Evolutionary conservation across 2,113 vertebrate genomes (phyloP).

Genomic region (Pluvialis apricaria): DNA sequence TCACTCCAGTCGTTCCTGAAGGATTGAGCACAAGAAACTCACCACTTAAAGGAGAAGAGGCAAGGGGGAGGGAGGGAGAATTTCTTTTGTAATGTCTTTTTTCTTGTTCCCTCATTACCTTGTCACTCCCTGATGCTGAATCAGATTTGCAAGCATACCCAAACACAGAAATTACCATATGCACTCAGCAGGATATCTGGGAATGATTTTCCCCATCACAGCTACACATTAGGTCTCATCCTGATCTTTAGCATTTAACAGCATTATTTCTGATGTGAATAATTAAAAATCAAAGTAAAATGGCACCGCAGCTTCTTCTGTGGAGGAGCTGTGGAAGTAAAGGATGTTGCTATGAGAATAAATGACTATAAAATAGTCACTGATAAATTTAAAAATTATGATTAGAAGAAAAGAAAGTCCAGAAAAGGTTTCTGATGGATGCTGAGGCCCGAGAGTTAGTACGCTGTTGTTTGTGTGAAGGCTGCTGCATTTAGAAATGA

Average conservation of each 20-base stretch:
- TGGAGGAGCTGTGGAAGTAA: neutral
- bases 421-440: neutral
- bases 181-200: neutral
- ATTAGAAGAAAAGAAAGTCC: neutral
- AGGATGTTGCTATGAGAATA: neutral
- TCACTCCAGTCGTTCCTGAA: neutral
- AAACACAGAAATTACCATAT: constrained; percentile 7
- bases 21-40: neutral
- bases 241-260: neutral
- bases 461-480: neutral
- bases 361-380: neutral
- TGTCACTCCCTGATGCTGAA: neutral
- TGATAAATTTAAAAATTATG: neutral
- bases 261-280: constrained; percentile 5
- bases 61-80: neutral
- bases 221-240: neutral
- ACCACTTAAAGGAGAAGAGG: neutral
- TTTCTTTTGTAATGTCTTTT: neutral
- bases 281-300: constrained; percentile 28
- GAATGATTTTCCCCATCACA: neutral
- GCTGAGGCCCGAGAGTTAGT: neutral
- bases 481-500: neutral
- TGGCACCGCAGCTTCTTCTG: neutral
- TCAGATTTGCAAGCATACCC: neutral
- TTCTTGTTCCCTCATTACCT: neutral